Evolutionary conservation across 2,797 vertebrate genomes (phyloP), one percentile per base, ranked within the genome.

Genomic region (Chanos chanos): DNA sequence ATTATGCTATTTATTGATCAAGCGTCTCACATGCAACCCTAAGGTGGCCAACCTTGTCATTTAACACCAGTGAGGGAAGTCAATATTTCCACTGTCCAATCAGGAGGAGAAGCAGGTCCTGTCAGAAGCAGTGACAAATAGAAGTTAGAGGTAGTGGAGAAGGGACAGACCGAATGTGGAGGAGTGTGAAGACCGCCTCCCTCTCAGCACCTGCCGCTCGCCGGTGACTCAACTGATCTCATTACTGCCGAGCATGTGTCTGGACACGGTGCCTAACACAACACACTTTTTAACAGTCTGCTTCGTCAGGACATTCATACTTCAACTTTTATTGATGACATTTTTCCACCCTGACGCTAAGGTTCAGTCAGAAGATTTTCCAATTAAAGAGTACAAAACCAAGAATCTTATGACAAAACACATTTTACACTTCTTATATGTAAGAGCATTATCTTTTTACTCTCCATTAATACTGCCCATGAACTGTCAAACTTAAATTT

Each of bases 181-280:
- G 19, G 34, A 44, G 59, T 52, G 44, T 57, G 47, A 64, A 61
- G 47, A 27, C 25, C 16, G 39, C 49, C 34, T 62, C 24, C 13
- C 58, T 22, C 52, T 50, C 53, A 48, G 56, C 56, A 50, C 50
- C 68, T 71, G 64, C 68, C 61, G 49, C 43, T 57, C 31, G 12
- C 37, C 21, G 39, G 21, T 71, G 68, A 74, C 55, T 74, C 72
- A 67, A 40, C 51, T 45, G 36, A 53, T 47, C 21, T 58, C 40
- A 63, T 58, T 53, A 48, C 58, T 22, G 18, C 24, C 4, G 34
- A 61, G n/a, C n/a, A n/a, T n/a, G n/a, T n/a, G n/a, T n/a, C n/a
- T n/a, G n/a, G 59, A 50, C 56, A 27, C 24, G 4, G 21, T n/a
- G 9, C 40, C 33, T 61, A 43, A 55, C 25, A n/a, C 22, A 19